A percentile compares a stretch with the other conserved stretches of the same genome.
These are phyloP conservation scores for Centropristis striata DNA, from an alignment of 2,113 vertebrate species.

Conservation along the genomic window DNA sequence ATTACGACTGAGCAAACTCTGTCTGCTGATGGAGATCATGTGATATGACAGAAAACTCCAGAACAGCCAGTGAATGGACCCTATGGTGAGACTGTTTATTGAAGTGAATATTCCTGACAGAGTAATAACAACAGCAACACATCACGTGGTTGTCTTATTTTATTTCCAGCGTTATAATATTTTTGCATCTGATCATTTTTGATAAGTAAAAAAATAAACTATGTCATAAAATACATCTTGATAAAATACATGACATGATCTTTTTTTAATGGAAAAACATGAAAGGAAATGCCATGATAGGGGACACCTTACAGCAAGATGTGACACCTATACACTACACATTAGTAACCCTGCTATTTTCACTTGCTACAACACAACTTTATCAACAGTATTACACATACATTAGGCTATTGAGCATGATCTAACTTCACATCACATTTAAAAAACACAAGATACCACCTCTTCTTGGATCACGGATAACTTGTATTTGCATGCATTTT, in stretches of 20 bases:
- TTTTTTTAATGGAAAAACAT: conserved; percentile 87
- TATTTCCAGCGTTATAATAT: conserved; percentile 73
- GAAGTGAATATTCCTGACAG: background rate
- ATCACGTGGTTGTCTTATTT: conserved; percentile 46
- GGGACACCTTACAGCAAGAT: conserved; percentile 72
- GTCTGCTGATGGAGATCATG: background rate
- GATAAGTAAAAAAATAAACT: conserved; percentile 97
- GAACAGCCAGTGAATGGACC: background rate
- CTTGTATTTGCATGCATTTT: conserved; percentile 92
- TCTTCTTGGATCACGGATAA: conserved; percentile 67
- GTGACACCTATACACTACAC: conserved; percentile 70
- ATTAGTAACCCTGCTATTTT: conserved; percentile 69
- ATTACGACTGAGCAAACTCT: background rate
- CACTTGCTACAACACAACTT: conserved; percentile 68
- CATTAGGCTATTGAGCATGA: conserved; percentile 50
- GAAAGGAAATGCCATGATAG: conserved; percentile 55
- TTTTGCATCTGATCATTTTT: conserved; percentile 81
- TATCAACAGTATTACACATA: conserved; percentile 65
- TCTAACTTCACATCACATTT: conserved; percentile 86
- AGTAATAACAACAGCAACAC: conserved; percentile 29
- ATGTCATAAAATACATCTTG: conserved; percentile 94
- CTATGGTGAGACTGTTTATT: background rate
- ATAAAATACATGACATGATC: conserved; percentile 91
- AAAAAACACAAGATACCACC: conserved; percentile 55
- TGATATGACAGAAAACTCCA: background rate